Percentiles rank a stretch among this genome's conserved stretches.
phyloP scores from a whole-genome alignment of 2,797 vertebrate genomes.

The Poliocrania exsul region DNA sequence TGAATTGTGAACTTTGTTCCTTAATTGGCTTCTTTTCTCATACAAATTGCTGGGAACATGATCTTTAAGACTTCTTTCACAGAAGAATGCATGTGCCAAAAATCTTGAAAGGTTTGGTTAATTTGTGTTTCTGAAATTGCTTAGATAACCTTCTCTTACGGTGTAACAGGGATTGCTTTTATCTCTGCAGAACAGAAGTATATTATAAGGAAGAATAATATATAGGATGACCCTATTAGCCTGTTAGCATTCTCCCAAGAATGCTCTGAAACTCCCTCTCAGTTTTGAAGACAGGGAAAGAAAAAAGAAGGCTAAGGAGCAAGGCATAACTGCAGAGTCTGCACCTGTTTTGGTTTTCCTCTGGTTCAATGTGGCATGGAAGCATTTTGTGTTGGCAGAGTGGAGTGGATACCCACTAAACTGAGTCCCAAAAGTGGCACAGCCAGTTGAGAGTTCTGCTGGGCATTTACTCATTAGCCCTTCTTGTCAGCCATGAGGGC shows the following conservation, averaged over 20 bases:
- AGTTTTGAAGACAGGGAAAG: not conserved
- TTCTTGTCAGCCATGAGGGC: not conserved
- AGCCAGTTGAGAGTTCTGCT: not conserved
- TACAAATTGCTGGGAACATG: not conserved
- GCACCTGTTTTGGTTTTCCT: not conserved
- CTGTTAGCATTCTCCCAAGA: not conserved
- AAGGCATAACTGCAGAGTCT: not conserved
- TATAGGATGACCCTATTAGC: not conserved
- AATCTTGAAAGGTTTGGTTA: not conserved
- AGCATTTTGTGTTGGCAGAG: not conserved
- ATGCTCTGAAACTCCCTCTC: not conserved
- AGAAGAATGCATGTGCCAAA: not conserved
- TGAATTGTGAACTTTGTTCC: not conserved
- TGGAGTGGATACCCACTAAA: not conserved
- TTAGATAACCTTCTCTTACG: not conserved
- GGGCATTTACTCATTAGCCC: not conserved
- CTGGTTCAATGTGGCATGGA: not conserved
- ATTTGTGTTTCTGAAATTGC: not conserved
- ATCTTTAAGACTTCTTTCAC: not conserved
- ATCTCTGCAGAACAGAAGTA: not conserved
- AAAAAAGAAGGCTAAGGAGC: not conserved
- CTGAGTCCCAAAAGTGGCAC: not conserved
- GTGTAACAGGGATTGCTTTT: not conserved
- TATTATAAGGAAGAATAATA: not conserved
- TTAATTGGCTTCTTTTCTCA: not conserved